Evolutionary conservation across 2,113 vertebrate genomes (phyloP), one percentile per base, ranked within the genome.

Genomic region (Xerus inauris): DNA sequence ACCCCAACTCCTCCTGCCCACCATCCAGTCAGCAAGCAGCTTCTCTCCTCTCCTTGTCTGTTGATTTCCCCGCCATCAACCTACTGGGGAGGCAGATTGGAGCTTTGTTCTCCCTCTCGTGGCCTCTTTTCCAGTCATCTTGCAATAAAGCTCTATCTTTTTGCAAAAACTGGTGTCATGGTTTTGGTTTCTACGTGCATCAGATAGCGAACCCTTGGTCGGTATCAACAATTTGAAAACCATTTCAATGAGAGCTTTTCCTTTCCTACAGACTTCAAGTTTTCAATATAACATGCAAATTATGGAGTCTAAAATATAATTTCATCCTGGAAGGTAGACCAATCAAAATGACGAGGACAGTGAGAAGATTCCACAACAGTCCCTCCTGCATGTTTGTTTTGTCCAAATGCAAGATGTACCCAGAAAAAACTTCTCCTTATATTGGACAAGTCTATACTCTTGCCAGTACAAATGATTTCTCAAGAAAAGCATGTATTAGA

Each of bases 201-300:
- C 54, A 65, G 57, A 17, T 5, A 83, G 57, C 42, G 35, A 40
- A 9, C 30, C 40, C 59, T 84, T 65, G 59, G 19, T 65, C 47
- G 62, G 11, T 47, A 83, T 65, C 62, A 65, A 65, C 32, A 65
- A 62, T 24, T 42, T 64, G 30, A 24, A 35, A 65, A 65, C 62
- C 65, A 49, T 64, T 94, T 79, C 92, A 87, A 87, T 75, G 49
- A 92, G 10, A 73, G 30, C 62, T 89, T 85, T 89, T 92, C 57
- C 59, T 94, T 80, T 85, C 59, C 51, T 67, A 85, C 10, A 83
- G 13, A 67, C 28, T 4, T 22, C 5, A 32, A 57, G 24, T 59
- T 67, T 80, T 85, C 28, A 57, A 20, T 45, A 14, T 40, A 42
- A 67, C 19, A 35, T 59, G 81, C 40, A 75, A 94, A 69, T 3